These are phyloP conservation scores for Melospiza melodia DNA, from an alignment of 2,113 vertebrate species.

Conservation along the genomic window DNA sequence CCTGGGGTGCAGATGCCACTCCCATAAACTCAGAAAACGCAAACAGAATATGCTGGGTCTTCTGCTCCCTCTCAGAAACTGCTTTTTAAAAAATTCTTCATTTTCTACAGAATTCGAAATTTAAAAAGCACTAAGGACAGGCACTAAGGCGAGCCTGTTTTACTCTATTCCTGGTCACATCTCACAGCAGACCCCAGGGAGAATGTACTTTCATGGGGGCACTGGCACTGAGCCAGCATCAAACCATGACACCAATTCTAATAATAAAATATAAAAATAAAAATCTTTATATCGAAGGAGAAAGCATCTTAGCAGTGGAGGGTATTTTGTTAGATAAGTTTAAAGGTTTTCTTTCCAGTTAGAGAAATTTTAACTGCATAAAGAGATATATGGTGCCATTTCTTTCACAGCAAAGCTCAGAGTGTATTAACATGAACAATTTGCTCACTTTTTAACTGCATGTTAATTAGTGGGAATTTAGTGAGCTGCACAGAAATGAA, in stretches of 20 bases:
- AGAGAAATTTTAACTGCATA: constrained; percentile 7
- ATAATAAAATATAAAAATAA: background rate
- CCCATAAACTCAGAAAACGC: no score
- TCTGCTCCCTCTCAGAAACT: no score
- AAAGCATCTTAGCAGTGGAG: background rate
- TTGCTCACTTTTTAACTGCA: constrained; percentile 65
- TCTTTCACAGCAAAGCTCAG: constrained; percentile 32
- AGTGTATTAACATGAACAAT: constrained; percentile 47
- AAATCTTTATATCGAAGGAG: background rate
- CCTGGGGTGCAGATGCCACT: background rate
- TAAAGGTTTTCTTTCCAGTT: constrained; percentile 33
- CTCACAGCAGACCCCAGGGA: no score
- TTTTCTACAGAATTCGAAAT: no score
- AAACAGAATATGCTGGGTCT: no score
- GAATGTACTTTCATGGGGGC: no score
- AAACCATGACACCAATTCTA: background rate
- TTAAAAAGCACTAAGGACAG: no score
- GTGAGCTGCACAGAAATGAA: constrained; percentile 41
- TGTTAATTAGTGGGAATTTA: constrained; percentile 64
- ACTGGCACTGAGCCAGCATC: no score
- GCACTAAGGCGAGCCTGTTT: no score
- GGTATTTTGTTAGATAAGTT: constrained; percentile 32
- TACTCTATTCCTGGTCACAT: no score
- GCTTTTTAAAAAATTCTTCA: no score
- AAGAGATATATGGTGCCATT: constrained; percentile 25